phyloP scores from a whole-genome alignment of 2,113 vertebrate genomes.

The Pseudorhombus dupliciocellatus region DNA sequence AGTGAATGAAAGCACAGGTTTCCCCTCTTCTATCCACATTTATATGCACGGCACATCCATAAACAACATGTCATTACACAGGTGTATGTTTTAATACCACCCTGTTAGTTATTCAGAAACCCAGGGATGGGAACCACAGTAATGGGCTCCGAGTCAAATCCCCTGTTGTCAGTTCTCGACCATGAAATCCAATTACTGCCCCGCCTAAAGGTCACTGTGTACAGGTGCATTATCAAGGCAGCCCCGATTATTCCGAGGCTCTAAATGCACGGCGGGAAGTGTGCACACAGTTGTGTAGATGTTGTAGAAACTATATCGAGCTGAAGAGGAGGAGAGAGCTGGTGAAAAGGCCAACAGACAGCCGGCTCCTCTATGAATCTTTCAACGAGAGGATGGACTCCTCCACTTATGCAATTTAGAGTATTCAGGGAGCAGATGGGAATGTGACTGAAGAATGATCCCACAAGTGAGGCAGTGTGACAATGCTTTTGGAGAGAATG shows the following conservation, averaged over 20 bases:
- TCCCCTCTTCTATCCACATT: neutral
- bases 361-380: constrained; percentile 35
- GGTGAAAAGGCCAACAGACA: constrained; percentile 34
- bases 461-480: constrained; percentile 49
- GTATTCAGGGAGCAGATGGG: constrained; percentile 63
- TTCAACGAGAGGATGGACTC: constrained; percentile 38
- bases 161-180: constrained; percentile 7
- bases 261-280: neutral
- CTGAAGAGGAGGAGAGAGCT: constrained; percentile 30
- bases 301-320: neutral
- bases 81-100: neutral
- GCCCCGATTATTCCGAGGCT: constrained; percentile 16
- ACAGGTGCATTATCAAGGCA: constrained; percentile 17
- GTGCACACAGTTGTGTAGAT: constrained; percentile 5
- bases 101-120: neutral
- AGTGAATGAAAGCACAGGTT: neutral
- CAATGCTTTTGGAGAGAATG: constrained; percentile 52
- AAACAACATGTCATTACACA: neutral
- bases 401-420: constrained; percentile 48
- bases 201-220: constrained; percentile 5
- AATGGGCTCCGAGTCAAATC: constrained; percentile 20
- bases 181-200: constrained; percentile 34
- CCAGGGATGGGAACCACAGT: neutral
- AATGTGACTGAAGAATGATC: constrained; percentile 57
- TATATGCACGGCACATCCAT: too few relatives aligned